Percentiles rank a stretch among this genome's conserved stretches.
phyloP scores from a whole-genome alignment of 2,113 vertebrate genomes.

The Ranitomeya variabilis region DNA sequence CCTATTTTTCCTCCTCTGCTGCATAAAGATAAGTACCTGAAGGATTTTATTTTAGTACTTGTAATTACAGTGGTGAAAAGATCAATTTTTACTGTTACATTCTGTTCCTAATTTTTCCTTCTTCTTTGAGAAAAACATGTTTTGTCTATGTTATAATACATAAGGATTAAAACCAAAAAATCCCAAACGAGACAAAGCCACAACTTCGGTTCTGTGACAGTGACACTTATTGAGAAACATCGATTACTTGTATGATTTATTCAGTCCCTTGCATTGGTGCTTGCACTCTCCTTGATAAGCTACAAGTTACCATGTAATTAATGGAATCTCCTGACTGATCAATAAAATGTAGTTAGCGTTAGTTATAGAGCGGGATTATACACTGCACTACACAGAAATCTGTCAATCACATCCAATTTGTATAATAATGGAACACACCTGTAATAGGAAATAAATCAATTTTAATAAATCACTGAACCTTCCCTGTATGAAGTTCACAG shows the following conservation, averaged over 20 bases:
- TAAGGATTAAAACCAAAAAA: not conserved
- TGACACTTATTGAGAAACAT: not conserved
- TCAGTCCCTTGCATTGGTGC: not conserved
- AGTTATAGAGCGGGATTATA: not conserved
- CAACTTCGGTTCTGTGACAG: not conserved
- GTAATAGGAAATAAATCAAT: not conserved
- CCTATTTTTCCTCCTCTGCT: not conserved
- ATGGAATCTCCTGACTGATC: not conserved
- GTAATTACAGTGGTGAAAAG: not conserved
- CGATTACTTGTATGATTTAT: not conserved
- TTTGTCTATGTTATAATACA: not conserved
- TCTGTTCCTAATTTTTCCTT: not conserved
- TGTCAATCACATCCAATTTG: not conserved
- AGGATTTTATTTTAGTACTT: not conserved
- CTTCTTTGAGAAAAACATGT: not conserved
- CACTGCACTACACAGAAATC: not conserved
- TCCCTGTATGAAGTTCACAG: not conserved
- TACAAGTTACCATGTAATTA: not conserved
- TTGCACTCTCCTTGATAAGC: slow-evolving; percentile 15
- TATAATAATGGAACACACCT: not conserved
- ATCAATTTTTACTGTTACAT: not conserved
- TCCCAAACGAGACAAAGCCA: not conserved
- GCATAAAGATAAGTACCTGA: not conserved
- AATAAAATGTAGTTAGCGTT: slow-evolving; percentile 1
- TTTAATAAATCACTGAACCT: not conserved